A percentile compares a stretch with the other conserved stretches of the same genome.
Evolutionary conservation across 2,113 vertebrate species (phyloP).

Genomic region (Myiagra hebetior): DNA sequence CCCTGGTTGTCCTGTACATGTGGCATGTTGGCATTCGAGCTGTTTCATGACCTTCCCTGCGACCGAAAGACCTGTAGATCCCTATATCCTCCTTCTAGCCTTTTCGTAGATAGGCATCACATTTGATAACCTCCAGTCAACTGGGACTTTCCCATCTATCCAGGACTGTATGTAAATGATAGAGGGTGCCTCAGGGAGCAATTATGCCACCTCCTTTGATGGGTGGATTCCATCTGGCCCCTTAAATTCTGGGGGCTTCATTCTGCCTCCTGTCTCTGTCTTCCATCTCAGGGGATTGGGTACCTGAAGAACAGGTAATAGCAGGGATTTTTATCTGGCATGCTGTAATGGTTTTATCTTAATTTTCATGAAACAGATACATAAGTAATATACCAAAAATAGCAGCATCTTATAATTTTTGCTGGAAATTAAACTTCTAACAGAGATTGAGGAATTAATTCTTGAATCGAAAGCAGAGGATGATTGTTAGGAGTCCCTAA

Average conservation of each 20-base stretch:
- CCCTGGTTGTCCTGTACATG: background rate
- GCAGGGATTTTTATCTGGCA: background rate
- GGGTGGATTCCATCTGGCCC: background rate
- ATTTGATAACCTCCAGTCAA: background rate
- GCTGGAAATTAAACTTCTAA: background rate
- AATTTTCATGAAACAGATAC: background rate
- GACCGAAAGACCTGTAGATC: background rate
- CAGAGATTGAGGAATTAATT: background rate
- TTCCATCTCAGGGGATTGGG: background rate
- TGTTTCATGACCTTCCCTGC: background rate
- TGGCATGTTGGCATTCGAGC: background rate
- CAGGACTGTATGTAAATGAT: background rate
- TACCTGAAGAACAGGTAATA: background rate
- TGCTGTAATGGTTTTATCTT: too few relatives aligned
- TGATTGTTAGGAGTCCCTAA: background rate
- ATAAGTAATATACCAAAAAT: background rate
- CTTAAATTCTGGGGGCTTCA: background rate
- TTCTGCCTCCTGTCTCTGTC: background rate
- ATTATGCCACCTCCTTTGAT: background rate
- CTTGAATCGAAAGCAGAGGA: background rate
- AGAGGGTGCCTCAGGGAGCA: background rate
- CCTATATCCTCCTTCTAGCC: background rate
- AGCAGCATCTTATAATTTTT: background rate
- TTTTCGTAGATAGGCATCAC: fast-evolving
- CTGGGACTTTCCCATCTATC: background rate